Percentiles rank a stretch among this genome's conserved stretches.
phyloP scores from a whole-genome alignment of 2,888 invertebrate species.

The Isotomurus palustris region DNA sequence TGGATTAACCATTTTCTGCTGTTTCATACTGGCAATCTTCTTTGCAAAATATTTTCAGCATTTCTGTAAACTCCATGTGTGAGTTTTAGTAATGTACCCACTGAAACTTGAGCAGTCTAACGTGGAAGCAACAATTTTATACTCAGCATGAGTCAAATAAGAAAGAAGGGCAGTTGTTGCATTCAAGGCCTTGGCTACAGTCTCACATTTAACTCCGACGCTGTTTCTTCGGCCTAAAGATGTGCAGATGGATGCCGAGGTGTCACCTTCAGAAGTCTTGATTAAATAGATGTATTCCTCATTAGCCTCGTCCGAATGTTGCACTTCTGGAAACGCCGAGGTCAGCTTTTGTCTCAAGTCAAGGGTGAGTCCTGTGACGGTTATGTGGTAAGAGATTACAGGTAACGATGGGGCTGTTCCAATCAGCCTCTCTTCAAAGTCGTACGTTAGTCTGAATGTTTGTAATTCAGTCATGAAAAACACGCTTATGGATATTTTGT shows the following conservation, averaged over 20 bases:
- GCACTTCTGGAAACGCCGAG: not conserved
- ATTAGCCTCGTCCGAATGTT: not conserved
- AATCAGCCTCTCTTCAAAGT: constrained; percentile 17
- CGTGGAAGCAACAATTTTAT: constrained; percentile 5
- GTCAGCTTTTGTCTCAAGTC: not conserved
- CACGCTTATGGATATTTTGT: not conserved
- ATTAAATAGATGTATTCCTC: not conserved
- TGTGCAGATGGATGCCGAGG: not conserved
- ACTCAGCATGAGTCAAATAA: not conserved
- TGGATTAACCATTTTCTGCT: too few species aligned
- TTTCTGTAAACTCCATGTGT: constrained; percentile 17
- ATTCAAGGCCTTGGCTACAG: constrained; percentile 8
- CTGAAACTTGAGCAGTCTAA: constrained; percentile 8
- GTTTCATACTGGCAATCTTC: too few species aligned
- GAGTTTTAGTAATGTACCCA: constrained; percentile 17
- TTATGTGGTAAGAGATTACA: constrained; percentile 11
- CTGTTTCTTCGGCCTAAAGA: not conserved
- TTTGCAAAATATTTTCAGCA: not conserved
- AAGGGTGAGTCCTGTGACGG: constrained; percentile 5
- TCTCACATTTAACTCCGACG: not conserved
- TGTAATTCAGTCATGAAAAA: not conserved
- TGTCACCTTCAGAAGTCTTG: not conserved
- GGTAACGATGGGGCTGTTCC: constrained; percentile 14
- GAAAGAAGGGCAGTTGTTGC: constrained; percentile 7
- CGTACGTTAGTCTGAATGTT: constrained; percentile 11